Conservation (phyloP, 2,113 vertebrate genomes). For the Deroptyus accipitrinus region DNA sequence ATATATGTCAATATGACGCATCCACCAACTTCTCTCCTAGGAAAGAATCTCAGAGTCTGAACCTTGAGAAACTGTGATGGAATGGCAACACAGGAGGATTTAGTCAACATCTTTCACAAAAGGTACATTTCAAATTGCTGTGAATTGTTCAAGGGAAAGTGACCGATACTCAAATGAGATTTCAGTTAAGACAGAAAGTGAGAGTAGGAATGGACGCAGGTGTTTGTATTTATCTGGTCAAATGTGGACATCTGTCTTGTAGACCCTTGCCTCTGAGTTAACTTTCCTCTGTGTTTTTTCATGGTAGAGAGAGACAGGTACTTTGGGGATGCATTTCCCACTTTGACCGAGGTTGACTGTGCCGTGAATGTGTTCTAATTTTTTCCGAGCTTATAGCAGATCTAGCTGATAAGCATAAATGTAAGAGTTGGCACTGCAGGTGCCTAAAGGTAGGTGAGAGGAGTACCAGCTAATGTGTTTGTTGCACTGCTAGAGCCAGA, state of each 20-base stretch:
- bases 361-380: neutral
- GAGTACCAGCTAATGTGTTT: neutral
- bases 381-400: neutral
- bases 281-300: neutral
- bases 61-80: neutral
- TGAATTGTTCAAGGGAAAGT: neutral
- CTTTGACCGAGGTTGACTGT: neutral
- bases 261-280: neutral
- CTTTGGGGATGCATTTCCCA: neutral
- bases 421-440: neutral
- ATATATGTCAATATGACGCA: neutral
- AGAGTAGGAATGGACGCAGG: neutral
- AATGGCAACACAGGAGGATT: neutral
- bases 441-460: neutral
- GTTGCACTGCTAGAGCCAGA: neutral
- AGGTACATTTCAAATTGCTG: neutral
- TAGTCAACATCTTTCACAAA: neutral
- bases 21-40: neutral
- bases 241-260: neutral
- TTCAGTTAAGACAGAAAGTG: neutral
- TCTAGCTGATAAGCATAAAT: neutral
- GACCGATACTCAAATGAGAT: neutral
- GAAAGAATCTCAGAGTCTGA: neutral
- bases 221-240: neutral
- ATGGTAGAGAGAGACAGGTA: neutral